Evolutionary conservation across 2,888 invertebrate species (phyloP).

Genomic region (Tyria jacobaeae): DNA sequence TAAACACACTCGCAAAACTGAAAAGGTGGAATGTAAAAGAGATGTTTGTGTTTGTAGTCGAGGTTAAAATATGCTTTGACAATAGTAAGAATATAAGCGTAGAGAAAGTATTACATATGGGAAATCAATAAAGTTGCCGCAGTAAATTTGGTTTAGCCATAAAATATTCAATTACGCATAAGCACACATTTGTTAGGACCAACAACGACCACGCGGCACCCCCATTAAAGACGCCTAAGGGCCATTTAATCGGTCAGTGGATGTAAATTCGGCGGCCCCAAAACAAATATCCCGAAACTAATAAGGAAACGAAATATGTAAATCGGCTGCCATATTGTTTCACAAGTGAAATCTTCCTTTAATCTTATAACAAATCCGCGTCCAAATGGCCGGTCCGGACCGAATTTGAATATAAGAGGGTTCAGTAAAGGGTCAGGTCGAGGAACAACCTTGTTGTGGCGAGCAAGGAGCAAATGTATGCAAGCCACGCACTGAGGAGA

Average conservation of each 20-base stretch:
- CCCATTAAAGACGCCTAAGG: slow-evolving; percentile 87
- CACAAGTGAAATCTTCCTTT: slow-evolving; percentile 87
- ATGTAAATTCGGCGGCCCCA: slow-evolving; percentile 85
- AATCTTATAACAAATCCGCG: slow-evolving; percentile 88
- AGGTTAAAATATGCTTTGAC: slow-evolving; percentile 36
- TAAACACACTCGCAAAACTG: slow-evolving; percentile 81
- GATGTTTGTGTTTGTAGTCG: slow-evolving; percentile 64
- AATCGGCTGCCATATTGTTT: slow-evolving; percentile 86
- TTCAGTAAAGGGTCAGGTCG: slow-evolving; percentile 78
- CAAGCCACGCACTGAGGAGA: slow-evolving; percentile 84
- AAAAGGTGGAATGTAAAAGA: slow-evolving; percentile 75
- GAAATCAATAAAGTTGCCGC: slow-evolving; percentile 78
- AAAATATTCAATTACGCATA: slow-evolving; percentile 87
- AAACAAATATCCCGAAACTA: slow-evolving; percentile 87
- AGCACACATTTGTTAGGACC: slow-evolving; percentile 85
- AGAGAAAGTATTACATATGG: slow-evolving; percentile 53
- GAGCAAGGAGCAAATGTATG: slow-evolving; percentile 82
- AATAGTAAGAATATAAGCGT: slow-evolving; percentile 48
- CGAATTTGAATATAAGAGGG: slow-evolving; percentile 85
- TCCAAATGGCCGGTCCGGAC: slow-evolving; percentile 85
- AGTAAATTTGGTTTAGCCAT: slow-evolving; percentile 80
- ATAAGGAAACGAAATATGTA: slow-evolving; percentile 87
- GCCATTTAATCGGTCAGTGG: slow-evolving; percentile 87
- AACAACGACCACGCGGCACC: slow-evolving; percentile 86
- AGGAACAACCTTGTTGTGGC: slow-evolving; percentile 69